Evolutionary conservation across 2,888 invertebrate species (phyloP), one percentile per base, ranked within the genome.

Genomic region (Auanema freiburgensis): DNA sequence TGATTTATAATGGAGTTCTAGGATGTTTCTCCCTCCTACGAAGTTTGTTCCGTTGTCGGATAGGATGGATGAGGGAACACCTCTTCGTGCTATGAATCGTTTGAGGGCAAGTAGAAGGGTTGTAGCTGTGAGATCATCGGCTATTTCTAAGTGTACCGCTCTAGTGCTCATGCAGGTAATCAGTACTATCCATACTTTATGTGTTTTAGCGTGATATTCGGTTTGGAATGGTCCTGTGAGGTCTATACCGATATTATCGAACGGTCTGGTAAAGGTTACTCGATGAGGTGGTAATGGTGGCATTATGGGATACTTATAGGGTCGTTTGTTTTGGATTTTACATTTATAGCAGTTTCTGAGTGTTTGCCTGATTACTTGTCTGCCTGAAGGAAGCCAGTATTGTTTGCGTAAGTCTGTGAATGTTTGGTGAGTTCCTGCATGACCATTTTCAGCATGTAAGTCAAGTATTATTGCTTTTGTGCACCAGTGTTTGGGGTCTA

Each of bases 101-200:
- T 11, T 51, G 18, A 51, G 18, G 11, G 14, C 12, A 14, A 14
- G 14, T 18, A 51, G 51, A 51, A 51, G 18, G 11, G 14, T 18
- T 51, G 14, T 18, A 0, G 84, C 79, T 2, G 77, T 76, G 11
- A 84, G 63, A 8, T 79, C 72, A 0, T 61, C 63, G 0, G 83
- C 74, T 3, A 84, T 23, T 69, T 85, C 85, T n/a, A 86, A 66
- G 67, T 85, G 84, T 5, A 85, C 18, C 11, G 14, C 14, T 51
- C 51, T 51, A n/a, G n/a, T n/a, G n/a, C n/a, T n/a, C n/a, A n/a
- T n/a, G n/a, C n/a, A n/a, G n/a, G n/a, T n/a, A n/a, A 11, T 12
- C 18, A 51, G 18, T 18, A 14, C 12, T 12, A 18, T 18, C 12
- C 18, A 18, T 51, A 18, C 11, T 14, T 14, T 18, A n/a, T 51